These are phyloP conservation scores for Trachelipus rathkii DNA, from an alignment of 1,140 invertebrate genomes.

Conservation along the genomic window DNA sequence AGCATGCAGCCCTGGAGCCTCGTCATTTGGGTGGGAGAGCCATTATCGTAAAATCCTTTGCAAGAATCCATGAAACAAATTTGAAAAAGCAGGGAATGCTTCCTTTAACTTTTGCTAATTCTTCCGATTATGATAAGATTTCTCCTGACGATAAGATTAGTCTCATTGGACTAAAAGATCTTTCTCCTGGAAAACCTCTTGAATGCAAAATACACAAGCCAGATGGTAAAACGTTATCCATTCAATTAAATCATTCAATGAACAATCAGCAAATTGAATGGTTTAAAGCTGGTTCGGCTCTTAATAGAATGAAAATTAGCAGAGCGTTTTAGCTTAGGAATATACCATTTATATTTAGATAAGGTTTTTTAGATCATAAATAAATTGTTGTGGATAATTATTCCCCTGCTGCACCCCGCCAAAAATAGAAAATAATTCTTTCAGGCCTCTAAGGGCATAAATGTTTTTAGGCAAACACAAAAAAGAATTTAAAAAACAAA, in stretches of 20 bases:
- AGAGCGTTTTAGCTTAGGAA: too few relatives aligned
- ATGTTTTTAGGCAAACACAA: too few relatives aligned
- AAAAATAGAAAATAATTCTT: too few relatives aligned
- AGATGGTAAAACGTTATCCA: slow-evolving; percentile 78
- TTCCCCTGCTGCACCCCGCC: too few relatives aligned
- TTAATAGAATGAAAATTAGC: slow-evolving; percentile 79
- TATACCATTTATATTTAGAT: too few relatives aligned
- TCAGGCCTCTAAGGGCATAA: too few relatives aligned
- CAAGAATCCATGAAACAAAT: slow-evolving; percentile 99
- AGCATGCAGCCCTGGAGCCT: slow-evolving; percentile 97
- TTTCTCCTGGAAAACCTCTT: slow-evolving; percentile 89
- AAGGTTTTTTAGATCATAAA: too few relatives aligned
- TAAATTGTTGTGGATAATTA: too few relatives aligned
- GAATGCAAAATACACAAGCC: slow-evolving; percentile 88
- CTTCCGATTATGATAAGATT: slow-evolving; percentile 96
- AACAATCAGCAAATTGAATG: slow-evolving; percentile 96
- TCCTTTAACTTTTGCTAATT: slow-evolving; percentile 90
- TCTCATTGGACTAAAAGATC: slow-evolving; percentile 73
- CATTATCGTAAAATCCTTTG: slow-evolving; percentile 99
- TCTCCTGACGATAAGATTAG: slow-evolving; percentile 90
- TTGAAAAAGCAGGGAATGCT: slow-evolving; percentile 98
- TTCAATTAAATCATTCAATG: slow-evolving; percentile 88
- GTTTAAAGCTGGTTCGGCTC: slow-evolving; percentile 98
- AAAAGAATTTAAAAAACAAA: too few relatives aligned
- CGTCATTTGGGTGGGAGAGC: slow-evolving; percentile 78